Conservation (phyloP, 2,797 vertebrate species). For the Avahi laniger region DNA sequence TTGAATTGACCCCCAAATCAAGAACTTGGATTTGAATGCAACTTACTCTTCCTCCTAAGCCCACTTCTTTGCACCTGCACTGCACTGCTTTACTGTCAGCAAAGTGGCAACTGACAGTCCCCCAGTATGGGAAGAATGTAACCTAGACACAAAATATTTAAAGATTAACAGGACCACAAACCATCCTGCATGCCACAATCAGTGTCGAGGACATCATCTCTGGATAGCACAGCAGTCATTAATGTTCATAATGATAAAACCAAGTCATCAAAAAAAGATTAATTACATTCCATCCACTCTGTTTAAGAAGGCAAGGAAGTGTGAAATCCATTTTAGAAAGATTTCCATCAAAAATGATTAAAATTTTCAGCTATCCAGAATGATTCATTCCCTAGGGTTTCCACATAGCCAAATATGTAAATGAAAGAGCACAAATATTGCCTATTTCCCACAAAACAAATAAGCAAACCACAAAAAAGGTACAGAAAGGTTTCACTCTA, state of each 20-base stretch:
- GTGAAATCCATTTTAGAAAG: constrained; percentile 81
- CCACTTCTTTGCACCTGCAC: background rate
- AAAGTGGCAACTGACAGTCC: background rate
- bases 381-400: constrained; percentile 76
- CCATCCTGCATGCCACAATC: constrained; percentile 5
- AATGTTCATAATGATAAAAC: constrained; percentile 77
- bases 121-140: background rate
- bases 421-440: constrained; percentile 73
- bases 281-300: constrained; percentile 79
- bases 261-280: constrained; percentile 81
- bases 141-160: background rate
- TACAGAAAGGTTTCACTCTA: background rate
- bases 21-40: background rate
- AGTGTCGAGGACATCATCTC: constrained; percentile 34
- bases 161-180: background rate
- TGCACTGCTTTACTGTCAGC: background rate
- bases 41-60: background rate
- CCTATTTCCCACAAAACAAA: constrained; percentile 57
- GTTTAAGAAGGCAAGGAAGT: constrained; percentile 79
- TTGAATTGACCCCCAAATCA: background rate
- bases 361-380: constrained; percentile 79
- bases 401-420: constrained; percentile 77
- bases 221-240: constrained; percentile 73
- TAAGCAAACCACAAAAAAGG: background rate
- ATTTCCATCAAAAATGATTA: constrained; percentile 81